Conservation (phyloP, 1,140 invertebrate species). For the Plectrocnemia conspersa region DNA sequence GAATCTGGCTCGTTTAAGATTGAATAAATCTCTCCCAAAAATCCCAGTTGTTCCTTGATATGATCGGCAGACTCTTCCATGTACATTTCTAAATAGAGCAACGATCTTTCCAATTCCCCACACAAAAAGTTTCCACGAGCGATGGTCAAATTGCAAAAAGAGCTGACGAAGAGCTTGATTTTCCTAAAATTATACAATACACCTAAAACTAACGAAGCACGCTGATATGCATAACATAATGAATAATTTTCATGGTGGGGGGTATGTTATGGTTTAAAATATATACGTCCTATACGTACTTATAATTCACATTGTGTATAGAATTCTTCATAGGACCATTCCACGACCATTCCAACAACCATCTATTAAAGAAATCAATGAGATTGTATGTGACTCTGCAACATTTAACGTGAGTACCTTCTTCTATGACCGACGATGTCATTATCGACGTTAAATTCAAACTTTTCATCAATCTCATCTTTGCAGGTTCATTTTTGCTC, state of each 20-base stretch:
- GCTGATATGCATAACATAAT: conserved; percentile 2
- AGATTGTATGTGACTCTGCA: conserved; percentile 65
- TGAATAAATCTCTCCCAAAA: conserved; percentile 69
- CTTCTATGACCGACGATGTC: conserved; percentile 33
- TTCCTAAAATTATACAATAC: conserved; percentile 38
- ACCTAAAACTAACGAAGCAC: conserved; percentile 9
- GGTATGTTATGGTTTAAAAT: too few relatives aligned
- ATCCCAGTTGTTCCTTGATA: conserved; percentile 57
- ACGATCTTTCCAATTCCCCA: conserved; percentile 65
- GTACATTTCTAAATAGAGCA: conserved; percentile 70
- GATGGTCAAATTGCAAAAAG: conserved; percentile 62
- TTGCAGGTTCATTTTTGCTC: conserved; percentile 13
- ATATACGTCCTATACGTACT: conserved; percentile 40
- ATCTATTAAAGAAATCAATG: conserved; percentile 69
- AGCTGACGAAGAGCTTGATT: conserved; percentile 52
- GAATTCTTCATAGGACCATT: conserved; percentile 41
- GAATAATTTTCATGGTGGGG: too few relatives aligned
- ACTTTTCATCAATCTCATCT: conserved; percentile 15
- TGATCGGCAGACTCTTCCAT: conserved; percentile 55
- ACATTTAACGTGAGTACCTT: conserved; percentile 45
- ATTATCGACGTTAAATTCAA: conserved; percentile 20
- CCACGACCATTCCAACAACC: conserved; percentile 66
- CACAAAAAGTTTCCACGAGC: conserved; percentile 67
- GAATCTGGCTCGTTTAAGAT: conserved; percentile 72
- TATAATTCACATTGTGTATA: conserved; percentile 45